Evolutionary conservation across 2,888 invertebrate genomes (phyloP).

Genomic region (Cheilosia scutellata): DNA sequence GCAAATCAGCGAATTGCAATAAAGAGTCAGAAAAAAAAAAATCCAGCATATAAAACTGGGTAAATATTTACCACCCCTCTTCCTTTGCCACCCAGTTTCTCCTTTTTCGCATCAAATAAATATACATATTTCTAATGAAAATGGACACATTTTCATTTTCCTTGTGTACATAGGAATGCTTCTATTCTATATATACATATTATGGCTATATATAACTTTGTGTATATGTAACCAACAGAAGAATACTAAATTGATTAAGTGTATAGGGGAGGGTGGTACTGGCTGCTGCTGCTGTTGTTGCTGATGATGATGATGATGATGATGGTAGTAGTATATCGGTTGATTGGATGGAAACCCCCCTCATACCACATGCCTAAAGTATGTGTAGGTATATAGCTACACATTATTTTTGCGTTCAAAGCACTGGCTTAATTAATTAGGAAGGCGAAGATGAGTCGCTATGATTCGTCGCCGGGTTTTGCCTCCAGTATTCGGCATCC

Average conservation of each 20-base stretch:
- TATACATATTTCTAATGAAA: slow-evolving; percentile 52
- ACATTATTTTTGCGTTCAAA: slow-evolving; percentile 15
- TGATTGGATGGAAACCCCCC: slow-evolving; percentile 57
- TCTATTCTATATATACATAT: too few species aligned
- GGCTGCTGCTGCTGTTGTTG: background rate
- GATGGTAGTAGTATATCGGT: slow-evolving; percentile 38
- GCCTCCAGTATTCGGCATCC: background rate
- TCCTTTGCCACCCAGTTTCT: slow-evolving; percentile 6
- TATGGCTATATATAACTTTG: background rate
- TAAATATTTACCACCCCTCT: slow-evolving; percentile 57
- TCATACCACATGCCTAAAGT: slow-evolving; percentile 1
- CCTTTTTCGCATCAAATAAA: slow-evolving; percentile 23
- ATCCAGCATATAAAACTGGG: background rate
- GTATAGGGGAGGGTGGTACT: slow-evolving; percentile 30
- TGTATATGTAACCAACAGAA: slow-evolving; percentile 24
- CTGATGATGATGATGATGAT: background rate
- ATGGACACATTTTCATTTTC: slow-evolving; percentile 45
- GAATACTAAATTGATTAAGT: slow-evolving; percentile 55
- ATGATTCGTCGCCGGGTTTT: slow-evolving; percentile 45
- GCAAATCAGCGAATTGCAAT: slow-evolving; percentile 66
- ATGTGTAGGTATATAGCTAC: background rate
- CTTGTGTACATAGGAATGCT: slow-evolving; percentile 1
- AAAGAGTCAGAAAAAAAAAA: slow-evolving; percentile 22
- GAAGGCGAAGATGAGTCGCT: slow-evolving; percentile 56
- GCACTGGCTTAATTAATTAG: slow-evolving; percentile 61